Conservation (phyloP, 2,113 vertebrate genomes). For the Rhagologus leucostigma region DNA sequence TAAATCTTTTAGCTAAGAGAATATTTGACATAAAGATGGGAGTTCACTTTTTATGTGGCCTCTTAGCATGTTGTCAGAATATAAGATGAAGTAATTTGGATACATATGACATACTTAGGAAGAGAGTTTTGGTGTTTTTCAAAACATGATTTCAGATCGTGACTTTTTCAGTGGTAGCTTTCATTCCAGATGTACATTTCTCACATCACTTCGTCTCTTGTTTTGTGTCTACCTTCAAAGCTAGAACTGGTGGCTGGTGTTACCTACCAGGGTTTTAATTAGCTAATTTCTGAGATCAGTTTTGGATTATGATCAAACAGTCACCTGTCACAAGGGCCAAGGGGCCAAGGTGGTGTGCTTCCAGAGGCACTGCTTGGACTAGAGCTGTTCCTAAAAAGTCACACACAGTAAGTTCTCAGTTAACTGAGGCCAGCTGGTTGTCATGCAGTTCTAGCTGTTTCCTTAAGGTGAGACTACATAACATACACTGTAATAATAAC, state of each 20-base stretch:
- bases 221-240: neutral
- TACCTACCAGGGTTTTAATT: neutral
- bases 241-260: neutral
- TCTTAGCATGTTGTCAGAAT: neutral
- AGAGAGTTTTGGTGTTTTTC: neutral
- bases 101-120: neutral
- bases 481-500: neutral
- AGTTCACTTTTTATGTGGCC: neutral
- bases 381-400: neutral
- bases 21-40: neutral
- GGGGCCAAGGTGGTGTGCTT: neutral
- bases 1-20: neutral
- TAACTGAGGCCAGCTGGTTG: neutral
- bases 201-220: neutral
- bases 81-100: neutral
- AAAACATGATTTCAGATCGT: accelerated
- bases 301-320: neutral
- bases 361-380: neutral
- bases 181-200: neutral
- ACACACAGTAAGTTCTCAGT: neutral
- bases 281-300: neutral
- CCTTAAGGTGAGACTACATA: neutral
- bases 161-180: neutral
- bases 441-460: neutral
- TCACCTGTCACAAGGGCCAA: neutral